These are phyloP conservation scores for Drosophila busckii DNA, from an alignment of 1,140 invertebrate genomes.

Conservation along the genomic window DNA sequence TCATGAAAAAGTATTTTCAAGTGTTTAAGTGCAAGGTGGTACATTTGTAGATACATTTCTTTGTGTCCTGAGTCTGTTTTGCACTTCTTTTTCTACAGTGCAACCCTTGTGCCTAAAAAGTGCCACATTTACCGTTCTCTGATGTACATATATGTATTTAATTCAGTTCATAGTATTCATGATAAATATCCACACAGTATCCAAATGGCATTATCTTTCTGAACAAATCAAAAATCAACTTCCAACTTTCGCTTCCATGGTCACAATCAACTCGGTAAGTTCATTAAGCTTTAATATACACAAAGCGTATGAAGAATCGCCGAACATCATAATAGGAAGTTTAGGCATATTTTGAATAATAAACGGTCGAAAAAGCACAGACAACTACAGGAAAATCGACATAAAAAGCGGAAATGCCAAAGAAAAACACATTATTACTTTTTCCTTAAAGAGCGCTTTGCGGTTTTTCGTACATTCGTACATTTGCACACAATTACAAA, in stretches of 20 bases:
- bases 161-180: too few relatives aligned
- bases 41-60: too few relatives aligned
- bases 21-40: too few relatives aligned
- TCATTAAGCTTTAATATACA: conserved; percentile 66
- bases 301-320: conserved; percentile 51
- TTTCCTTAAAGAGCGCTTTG: conserved; percentile 35
- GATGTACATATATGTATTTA: too few relatives aligned
- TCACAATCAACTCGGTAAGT: conserved; percentile 23
- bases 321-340: conserved; percentile 44
- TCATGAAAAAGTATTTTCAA: too few relatives aligned
- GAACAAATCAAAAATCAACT: conserved; percentile 31
- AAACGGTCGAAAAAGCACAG: conserved; percentile 32
- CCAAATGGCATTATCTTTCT: conserved; percentile 25
- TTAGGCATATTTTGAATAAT: conserved; percentile 75
- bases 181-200: not conserved
- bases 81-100: too few relatives aligned
- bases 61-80: too few relatives aligned
- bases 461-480: conserved; percentile 25
- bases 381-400: conserved; percentile 28
- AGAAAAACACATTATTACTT: conserved; percentile 25
- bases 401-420: conserved; percentile 67
- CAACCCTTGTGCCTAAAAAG: too few relatives aligned
- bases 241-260: conserved; percentile 69
- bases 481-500: conserved; percentile 1
- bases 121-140: too few relatives aligned